Conservation (phyloP, 2,888 invertebrate genomes). For the Drosophila mimica region DNA sequence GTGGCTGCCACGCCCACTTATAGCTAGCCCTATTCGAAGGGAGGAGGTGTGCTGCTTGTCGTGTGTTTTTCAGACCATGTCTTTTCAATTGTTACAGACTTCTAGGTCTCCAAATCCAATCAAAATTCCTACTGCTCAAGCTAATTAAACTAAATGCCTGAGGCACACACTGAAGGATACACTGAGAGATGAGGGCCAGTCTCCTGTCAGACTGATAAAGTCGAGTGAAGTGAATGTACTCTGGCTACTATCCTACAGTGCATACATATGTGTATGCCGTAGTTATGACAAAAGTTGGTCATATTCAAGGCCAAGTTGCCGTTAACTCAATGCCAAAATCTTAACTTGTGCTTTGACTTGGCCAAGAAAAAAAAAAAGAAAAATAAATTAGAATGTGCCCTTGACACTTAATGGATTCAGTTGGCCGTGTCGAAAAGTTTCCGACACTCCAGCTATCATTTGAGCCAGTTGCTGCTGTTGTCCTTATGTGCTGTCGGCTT, state of each 20-base stretch:
- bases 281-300: constrained; percentile 65
- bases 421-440: constrained; percentile 34
- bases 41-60: background rate
- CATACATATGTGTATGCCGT: constrained; percentile 15
- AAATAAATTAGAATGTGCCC: background rate
- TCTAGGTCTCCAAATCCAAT: constrained; percentile 62
- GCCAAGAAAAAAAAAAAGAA: background rate
- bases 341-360: constrained; percentile 55
- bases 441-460: constrained; percentile 18
- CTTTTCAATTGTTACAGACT: constrained; percentile 53
- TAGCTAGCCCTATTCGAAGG: background rate
- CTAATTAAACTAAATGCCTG: constrained; percentile 65
- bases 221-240: constrained; percentile 43
- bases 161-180: constrained; percentile 4
- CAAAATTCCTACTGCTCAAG: constrained; percentile 50
- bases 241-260: constrained; percentile 3
- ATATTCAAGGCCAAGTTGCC: constrained; percentile 51
- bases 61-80: constrained; percentile 16
- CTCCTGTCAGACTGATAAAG: background rate
- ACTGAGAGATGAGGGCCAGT: background rate
- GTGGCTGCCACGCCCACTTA: constrained; percentile 38
- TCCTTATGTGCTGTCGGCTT: constrained; percentile 2
- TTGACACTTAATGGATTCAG: constrained; percentile 27
- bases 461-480: constrained; percentile 11
- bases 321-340: constrained; percentile 60